These are phyloP conservation scores for Boloria selene DNA, from an alignment of 2,888 invertebrate species.

Conservation along the genomic window DNA sequence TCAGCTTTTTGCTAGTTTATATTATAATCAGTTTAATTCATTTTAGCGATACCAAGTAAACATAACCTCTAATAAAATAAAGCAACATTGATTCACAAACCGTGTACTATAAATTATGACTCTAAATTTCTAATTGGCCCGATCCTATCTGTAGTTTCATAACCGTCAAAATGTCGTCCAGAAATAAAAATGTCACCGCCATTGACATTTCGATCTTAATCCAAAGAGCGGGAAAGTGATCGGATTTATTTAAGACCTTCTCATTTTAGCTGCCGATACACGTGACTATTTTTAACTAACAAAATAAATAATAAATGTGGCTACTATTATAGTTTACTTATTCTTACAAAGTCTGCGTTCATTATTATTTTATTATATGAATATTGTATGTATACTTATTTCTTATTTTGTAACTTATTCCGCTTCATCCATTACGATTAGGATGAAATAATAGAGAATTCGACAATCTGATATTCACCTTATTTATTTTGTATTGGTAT, in stretches of 20 bases:
- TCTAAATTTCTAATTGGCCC: conserved; percentile 74
- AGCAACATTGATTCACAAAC: conserved; percentile 24
- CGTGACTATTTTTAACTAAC: conserved; percentile 4
- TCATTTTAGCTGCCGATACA: conserved; percentile 36
- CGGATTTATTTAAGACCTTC: conserved; percentile 51
- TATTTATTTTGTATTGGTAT: no score
- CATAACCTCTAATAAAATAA: conserved; percentile 1
- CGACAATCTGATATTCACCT: no score
- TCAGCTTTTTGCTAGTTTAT: no score
- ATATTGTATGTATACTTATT: no score
- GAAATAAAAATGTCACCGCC: conserved; percentile 79
- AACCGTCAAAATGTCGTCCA: conserved; percentile 73
- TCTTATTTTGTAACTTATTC: no score
- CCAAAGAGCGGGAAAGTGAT: conserved; percentile 71
- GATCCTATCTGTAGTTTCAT: conserved; percentile 69
- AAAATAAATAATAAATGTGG: not conserved
- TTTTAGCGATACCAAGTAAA: not conserved
- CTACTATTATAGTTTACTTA: no score
- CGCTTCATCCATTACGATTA: no score
- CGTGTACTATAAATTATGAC: conserved; percentile 33
- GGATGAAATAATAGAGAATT: no score
- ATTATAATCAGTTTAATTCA: no score
- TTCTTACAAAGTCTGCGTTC: no score
- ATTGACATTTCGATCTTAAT: conserved; percentile 79
- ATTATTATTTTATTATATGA: no score